These are phyloP conservation scores for Orthonevra nobilis DNA, from an alignment of 2,888 invertebrate species.

Conservation along the genomic window DNA sequence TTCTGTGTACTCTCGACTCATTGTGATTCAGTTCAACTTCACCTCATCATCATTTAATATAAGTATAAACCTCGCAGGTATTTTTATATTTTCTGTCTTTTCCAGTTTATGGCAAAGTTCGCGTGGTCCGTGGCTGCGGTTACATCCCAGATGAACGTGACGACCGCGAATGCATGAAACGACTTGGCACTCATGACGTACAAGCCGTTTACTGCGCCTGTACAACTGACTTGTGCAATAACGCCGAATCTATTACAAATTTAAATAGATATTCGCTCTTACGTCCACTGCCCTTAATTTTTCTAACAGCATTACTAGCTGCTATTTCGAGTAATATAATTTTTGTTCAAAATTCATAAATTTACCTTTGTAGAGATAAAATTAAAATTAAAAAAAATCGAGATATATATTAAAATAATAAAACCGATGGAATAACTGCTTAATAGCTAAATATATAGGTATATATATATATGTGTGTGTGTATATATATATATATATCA, in stretches of 20 bases:
- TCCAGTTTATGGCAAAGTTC: slow-evolving; percentile 87
- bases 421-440: slow-evolving; percentile 64
- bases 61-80: too few relatives aligned
- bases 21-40: too few relatives aligned
- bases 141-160: slow-evolving; percentile 85
- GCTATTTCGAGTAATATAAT: slow-evolving; percentile 67
- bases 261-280: slow-evolving; percentile 73
- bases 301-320: slow-evolving; percentile 73
- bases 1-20: too few relatives aligned
- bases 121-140: slow-evolving; percentile 91
- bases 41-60: neutral
- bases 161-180: slow-evolving; percentile 84
- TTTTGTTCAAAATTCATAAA: slow-evolving; percentile 74
- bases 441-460: slow-evolving; percentile 72
- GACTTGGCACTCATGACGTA: slow-evolving; percentile 88
- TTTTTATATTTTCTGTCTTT: slow-evolving; percentile 63
- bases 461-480: slow-evolving; percentile 47
- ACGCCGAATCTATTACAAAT: slow-evolving; percentile 77
- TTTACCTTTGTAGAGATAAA: slow-evolving; percentile 48
- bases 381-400: slow-evolving; percentile 53
- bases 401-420: slow-evolving; percentile 49
- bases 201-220: slow-evolving; percentile 90
- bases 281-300: slow-evolving; percentile 73
- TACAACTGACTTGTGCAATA: slow-evolving; percentile 88
- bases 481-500: slow-evolving; percentile 47